A percentile compares a stretch with the other conserved stretches of the same genome.
phyloP scores from a whole-genome alignment of 2,888 invertebrate genomes.

The Arge pagana region DNA sequence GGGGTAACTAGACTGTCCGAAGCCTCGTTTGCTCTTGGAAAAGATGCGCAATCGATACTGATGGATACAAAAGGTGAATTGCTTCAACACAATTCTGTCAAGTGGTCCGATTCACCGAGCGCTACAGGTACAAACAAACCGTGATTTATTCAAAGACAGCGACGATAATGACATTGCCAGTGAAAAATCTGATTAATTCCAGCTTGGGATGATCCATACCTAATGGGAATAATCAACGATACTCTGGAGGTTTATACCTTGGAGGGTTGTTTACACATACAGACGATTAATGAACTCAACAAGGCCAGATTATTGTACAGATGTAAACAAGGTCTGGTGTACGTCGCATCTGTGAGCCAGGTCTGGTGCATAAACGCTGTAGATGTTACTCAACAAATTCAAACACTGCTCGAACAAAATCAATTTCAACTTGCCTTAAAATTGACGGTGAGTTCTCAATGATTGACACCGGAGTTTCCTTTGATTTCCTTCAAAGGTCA shows the following conservation, averaged over 20 bases:
- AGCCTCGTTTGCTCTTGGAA: conserved; percentile 78
- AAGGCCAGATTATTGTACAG: conserved; percentile 77
- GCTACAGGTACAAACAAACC: conserved; percentile 63
- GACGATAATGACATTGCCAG: neutral
- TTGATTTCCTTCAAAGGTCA: conserved; percentile 12
- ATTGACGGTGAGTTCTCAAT: conserved; percentile 72
- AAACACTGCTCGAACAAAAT: conserved; percentile 82
- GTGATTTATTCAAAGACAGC: neutral
- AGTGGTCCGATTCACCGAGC: conserved; percentile 79
- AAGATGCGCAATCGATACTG: conserved; percentile 86
- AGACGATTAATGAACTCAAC: conserved; percentile 75
- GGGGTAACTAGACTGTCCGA: conserved; percentile 79
- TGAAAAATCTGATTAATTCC: conserved; percentile 39
- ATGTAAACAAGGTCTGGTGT: conserved; percentile 78
- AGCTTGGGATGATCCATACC: conserved; percentile 94
- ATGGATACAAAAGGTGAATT: conserved; percentile 76
- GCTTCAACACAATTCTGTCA: conserved; percentile 72
- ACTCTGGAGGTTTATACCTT: conserved; percentile 85
- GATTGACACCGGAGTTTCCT: conserved; percentile 10
- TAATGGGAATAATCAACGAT: conserved; percentile 82
- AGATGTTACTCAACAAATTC: conserved; percentile 82
- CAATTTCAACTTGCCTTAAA: conserved; percentile 93
- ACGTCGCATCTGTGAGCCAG: conserved; percentile 84
- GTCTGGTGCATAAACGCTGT: conserved; percentile 86
- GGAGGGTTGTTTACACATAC: conserved; percentile 79